Evolutionary conservation across 2,888 invertebrate species (phyloP).

Genomic region (Ceriagrion tenellum): DNA sequence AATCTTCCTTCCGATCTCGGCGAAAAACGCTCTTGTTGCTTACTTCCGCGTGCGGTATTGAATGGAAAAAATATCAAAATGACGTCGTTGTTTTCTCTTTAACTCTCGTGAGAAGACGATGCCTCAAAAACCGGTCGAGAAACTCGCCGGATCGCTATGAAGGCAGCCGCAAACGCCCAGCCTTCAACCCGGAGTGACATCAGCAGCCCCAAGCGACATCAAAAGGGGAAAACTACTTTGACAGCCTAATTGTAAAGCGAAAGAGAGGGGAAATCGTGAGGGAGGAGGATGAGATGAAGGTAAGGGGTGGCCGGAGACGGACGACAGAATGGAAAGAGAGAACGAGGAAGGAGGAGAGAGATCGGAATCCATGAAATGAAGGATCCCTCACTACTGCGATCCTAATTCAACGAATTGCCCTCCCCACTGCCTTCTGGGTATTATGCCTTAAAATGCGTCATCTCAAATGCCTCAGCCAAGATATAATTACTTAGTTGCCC

Average conservation of each 20-base stretch:
- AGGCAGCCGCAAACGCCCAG: neutral
- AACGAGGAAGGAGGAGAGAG: neutral
- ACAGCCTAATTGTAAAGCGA: constrained; percentile 14
- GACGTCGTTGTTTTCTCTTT: neutral
- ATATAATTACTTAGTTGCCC: too few relatives aligned
- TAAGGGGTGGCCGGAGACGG: neutral
- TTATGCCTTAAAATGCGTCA: neutral
- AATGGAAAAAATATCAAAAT: neutral
- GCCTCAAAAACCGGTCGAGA: neutral
- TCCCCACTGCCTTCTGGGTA: neutral
- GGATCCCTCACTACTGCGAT: neutral
- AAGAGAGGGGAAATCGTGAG: neutral
- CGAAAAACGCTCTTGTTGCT: neutral
- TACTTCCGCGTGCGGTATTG: neutral
- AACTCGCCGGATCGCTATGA: neutral
- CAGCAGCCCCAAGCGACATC: neutral
- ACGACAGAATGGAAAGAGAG: neutral
- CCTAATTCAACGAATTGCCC: neutral
- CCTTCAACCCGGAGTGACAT: neutral
- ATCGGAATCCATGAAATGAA: neutral
- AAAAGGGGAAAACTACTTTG: constrained; percentile 24
- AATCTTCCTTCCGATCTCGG: neutral
- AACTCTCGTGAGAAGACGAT: neutral
- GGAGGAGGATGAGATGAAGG: neutral
- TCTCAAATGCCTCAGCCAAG: neutral